A percentile compares a stretch with the other conserved stretches of the same genome.
These are phyloP conservation scores for Anhinga rufa DNA, from an alignment of 2,113 vertebrate genomes.

Conservation along the genomic window DNA sequence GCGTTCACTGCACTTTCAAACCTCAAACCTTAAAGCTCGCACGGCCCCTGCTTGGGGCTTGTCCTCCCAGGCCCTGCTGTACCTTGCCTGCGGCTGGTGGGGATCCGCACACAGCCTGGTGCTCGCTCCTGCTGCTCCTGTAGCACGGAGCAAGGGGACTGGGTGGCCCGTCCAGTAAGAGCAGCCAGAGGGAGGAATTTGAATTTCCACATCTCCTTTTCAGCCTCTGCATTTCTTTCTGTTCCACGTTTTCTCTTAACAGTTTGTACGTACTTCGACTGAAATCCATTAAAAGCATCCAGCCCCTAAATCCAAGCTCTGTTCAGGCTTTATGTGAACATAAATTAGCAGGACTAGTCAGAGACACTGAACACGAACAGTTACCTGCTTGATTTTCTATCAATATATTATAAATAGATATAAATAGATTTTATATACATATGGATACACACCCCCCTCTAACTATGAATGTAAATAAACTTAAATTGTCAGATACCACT, in stretches of 20 bases:
- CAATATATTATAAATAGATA: neutral
- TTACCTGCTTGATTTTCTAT: neutral
- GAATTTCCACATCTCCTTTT: neutral
- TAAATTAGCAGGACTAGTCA: neutral
- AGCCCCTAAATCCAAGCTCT: neutral
- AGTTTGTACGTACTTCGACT: neutral
- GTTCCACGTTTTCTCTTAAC: neutral
- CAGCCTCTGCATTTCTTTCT: neutral
- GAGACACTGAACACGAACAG: neutral
- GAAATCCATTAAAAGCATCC: neutral
- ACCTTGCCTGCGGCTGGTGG: accelerated
- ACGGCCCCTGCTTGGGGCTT: neutral
- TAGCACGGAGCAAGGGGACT: neutral
- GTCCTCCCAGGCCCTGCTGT: neutral
- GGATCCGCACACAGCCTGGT: neutral
- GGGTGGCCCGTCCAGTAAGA: neutral
- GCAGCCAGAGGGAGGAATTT: neutral
- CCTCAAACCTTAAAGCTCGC: neutral
- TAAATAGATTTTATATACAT: neutral
- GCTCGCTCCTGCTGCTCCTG: neutral
- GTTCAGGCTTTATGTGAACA: neutral
- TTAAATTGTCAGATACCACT: neutral
- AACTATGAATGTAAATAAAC: neutral
- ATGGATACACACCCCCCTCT: too few relatives aligned
- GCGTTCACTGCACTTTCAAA: neutral